Evolutionary conservation across 2,113 vertebrate genomes (phyloP).

Genomic region (Lepus americanus): DNA sequence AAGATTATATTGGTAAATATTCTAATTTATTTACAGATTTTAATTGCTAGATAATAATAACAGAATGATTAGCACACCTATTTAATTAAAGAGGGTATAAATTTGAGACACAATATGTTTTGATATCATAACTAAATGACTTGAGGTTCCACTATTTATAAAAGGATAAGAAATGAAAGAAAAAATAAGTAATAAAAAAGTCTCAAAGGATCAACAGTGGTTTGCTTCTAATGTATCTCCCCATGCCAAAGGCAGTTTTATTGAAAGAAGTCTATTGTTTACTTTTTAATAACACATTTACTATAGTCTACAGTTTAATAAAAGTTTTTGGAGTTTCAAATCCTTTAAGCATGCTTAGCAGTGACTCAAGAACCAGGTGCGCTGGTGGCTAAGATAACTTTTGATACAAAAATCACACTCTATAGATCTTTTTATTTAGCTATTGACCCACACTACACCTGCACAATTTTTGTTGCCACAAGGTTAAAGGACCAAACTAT

Average conservation of each 20-base stretch:
- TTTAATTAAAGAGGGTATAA: neutral
- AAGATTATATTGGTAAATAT: neutral
- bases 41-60: neutral
- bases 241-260: conserved; percentile 66
- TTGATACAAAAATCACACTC: conserved; percentile 63
- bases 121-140: neutral
- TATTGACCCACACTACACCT: conserved; percentile 39
- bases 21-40: conserved; percentile 38
- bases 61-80: neutral
- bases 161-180: neutral
- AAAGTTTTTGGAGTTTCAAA: conserved; percentile 77
- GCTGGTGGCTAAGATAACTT: conserved; percentile 73
- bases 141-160: neutral
- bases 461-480: conserved; percentile 1
- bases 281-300: conserved; percentile 79
- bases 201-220: neutral
- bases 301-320: conserved; percentile 72
- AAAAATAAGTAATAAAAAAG: conserved; percentile 2
- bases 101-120: neutral
- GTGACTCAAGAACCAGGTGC: conserved; percentile 62
- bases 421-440: conserved; percentile 68
- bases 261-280: conserved; percentile 48
- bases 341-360: conserved; percentile 78
- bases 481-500: conserved; percentile 36
- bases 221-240: conserved; percentile 65